Evolutionary conservation across 2,888 invertebrate genomes (phyloP), one percentile per base, ranked within the genome.

Genomic region (Neocrepidodera transversa): DNA sequence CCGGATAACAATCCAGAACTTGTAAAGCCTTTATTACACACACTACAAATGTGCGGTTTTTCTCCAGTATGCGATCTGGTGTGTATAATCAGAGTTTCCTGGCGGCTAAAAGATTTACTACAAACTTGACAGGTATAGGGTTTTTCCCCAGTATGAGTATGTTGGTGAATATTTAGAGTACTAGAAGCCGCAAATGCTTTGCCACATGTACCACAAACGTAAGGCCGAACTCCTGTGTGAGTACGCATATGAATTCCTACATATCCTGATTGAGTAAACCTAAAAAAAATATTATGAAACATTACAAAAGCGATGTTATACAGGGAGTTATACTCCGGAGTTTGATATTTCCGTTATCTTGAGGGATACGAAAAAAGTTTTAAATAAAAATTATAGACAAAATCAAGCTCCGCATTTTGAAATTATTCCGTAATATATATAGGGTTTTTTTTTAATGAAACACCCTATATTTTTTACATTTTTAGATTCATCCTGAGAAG

Each of bases 211-310:
- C 74, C 71, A 63, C 81, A 81, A 3, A 79, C 74, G 60, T 80
- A 80, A 0, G 81, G 81, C 10, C 77, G 71, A 59, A 76, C 80
- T 2, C 81, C 81, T 0, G 81, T 81, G 52, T 81, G 81, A 0
- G 79, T 80, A 36, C 81, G 69, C 79, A 81, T 80, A 60, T 81
- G 81, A 54, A 81, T 79, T 11, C 78, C 76, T 4, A 81, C 79
- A 60, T 81, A 81, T 43, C 81, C 81, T 1, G 80, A 80, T 65
- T 81, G 81, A 8, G 80, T 80, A 61, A 81, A 81, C 13, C 80
- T 79, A 57, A 36, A 45, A 40, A 14, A 36, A 26, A 17, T 2
- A 18, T 51, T 26, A 35, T 35, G 14, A 38, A n/a, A 14, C 30
- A 52, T 7, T 14, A 26, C 2, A 48, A 30, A 49, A 52, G 4